Evolutionary conservation across 2,113 vertebrate species (phyloP), one percentile per base, ranked within the genome.

Genomic region (Strix aluco): DNA sequence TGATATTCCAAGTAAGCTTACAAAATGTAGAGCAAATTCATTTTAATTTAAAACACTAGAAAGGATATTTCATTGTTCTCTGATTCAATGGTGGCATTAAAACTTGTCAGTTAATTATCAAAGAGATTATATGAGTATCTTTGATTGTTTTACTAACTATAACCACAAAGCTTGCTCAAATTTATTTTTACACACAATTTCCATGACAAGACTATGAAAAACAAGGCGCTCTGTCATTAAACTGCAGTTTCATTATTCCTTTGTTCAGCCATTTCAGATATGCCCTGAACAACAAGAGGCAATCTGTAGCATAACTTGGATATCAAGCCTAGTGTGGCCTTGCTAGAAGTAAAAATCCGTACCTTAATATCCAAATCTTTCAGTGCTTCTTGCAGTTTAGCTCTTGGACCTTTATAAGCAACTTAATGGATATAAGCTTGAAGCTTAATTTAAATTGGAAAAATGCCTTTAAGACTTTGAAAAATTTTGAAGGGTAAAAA

Each of bases 111-210:
- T 94, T 96, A 91, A 96, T 96, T 96, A 96, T 95, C 67, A 97
- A 96, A 97, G 55, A 88, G 61, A 95, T 97, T 93, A 72, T 63
- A 94, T 69, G 52, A 96, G 51, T 74, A 91, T 92, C 49, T 94
- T 97, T 96, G 88, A 73, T 86, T 92, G 54, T 97, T 97, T 96
- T 70, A 88, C 83, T 75, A 94, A 96, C 91, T 91, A 66, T 92
- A 95, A 46, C 2, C 13, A 91, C 74, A 97, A 97, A 96, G 65
- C 78, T 91, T 92, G 81, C 88, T 91, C 83, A 80, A 32, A 91
- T 94, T 88, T 96, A 96, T 95, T 97, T 98, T 96, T 94, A 88
- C 25, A 61, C 82, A 88, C 32, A 90, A 92, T 96, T 94, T 98
- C 91, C 80, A 96, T 93, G 78, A 95, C 81, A 94, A 96, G 86